Conservation (phyloP, 2,113 vertebrate species). For the Bombycilla garrulus region DNA sequence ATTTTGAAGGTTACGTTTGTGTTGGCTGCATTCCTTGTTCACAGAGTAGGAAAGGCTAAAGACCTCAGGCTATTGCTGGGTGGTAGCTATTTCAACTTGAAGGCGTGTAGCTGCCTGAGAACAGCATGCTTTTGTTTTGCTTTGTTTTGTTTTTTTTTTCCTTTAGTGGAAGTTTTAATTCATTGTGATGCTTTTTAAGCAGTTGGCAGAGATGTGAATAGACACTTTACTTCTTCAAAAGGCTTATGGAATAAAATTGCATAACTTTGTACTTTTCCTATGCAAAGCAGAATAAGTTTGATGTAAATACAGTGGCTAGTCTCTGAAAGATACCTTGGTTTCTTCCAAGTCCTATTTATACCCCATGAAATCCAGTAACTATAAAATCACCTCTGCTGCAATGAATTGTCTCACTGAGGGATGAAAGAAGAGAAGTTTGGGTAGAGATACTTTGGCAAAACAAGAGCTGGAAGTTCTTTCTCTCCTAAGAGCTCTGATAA, state of each 20-base stretch:
- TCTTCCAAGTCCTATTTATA: slow-evolving; percentile 4
- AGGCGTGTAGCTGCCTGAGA: slow-evolving; percentile 48
- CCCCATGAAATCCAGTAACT: background rate
- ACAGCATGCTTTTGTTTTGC: slow-evolving; percentile 30
- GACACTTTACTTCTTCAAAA: slow-evolving; percentile 1
- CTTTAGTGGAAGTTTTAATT: slow-evolving; percentile 49
- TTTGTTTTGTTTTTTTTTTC: background rate
- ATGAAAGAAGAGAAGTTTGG: background rate
- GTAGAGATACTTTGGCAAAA: background rate
- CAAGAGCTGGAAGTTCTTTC: background rate
- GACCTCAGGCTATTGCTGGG: slow-evolving; percentile 43
- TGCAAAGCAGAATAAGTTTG: slow-evolving; percentile 6
- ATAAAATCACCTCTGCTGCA: background rate
- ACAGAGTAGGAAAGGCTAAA: slow-evolving; percentile 25
- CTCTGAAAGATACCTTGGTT: background rate
- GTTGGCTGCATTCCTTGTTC: slow-evolving; percentile 45
- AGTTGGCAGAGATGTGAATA: slow-evolving; percentile 18
- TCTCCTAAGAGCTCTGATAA: background rate
- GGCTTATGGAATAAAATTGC: slow-evolving; percentile 4
- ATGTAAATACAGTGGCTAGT: background rate
- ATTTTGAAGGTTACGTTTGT: slow-evolving; percentile 32
- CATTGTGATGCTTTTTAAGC: slow-evolving; percentile 46
- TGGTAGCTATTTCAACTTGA: slow-evolving; percentile 56
- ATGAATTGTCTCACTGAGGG: background rate
- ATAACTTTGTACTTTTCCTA: slow-evolving; percentile 50